Evolutionary conservation across 2,888 invertebrate genomes (phyloP).

Genomic region (Harmothoe impar): DNA sequence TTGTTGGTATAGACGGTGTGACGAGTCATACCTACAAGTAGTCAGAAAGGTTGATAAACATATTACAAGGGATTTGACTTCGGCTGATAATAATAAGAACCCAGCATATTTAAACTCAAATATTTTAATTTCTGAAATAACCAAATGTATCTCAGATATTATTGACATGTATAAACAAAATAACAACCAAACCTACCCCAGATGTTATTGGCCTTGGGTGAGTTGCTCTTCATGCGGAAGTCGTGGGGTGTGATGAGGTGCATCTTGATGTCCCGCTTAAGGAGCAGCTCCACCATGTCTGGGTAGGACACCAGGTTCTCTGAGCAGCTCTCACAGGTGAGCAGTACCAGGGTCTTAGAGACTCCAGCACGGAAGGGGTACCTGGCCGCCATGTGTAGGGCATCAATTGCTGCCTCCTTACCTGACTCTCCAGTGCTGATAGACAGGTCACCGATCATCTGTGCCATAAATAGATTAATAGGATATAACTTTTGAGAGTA

Average conservation of each 20-base stretch:
- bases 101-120: too few relatives aligned
- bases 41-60: background rate
- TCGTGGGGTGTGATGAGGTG: constrained; percentile 68
- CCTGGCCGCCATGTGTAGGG: constrained; percentile 87
- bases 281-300: constrained; percentile 67
- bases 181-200: constrained; percentile 65
- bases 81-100: too few relatives aligned
- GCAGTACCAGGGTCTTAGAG: constrained; percentile 90
- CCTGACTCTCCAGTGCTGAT: constrained; percentile 67
- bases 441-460: constrained; percentile 56
- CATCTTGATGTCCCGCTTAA: constrained; percentile 68
- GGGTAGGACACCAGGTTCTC: constrained; percentile 72
- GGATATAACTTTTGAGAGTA: too few relatives aligned
- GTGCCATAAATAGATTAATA: background rate
- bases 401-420: constrained; percentile 83
- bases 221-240: constrained; percentile 66
- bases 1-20: constrained; percentile 91
- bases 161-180: too few relatives aligned
- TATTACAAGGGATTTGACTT: too few relatives aligned
- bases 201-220: constrained; percentile 67
- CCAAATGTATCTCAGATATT: too few relatives aligned
- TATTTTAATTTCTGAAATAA: too few relatives aligned
- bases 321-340: constrained; percentile 91
- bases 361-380: constrained; percentile 92
- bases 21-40: constrained; percentile 74